Base-by-base conservation (phyloP, 1,140 invertebrate species). In the Drosophila aff. region DNA sequence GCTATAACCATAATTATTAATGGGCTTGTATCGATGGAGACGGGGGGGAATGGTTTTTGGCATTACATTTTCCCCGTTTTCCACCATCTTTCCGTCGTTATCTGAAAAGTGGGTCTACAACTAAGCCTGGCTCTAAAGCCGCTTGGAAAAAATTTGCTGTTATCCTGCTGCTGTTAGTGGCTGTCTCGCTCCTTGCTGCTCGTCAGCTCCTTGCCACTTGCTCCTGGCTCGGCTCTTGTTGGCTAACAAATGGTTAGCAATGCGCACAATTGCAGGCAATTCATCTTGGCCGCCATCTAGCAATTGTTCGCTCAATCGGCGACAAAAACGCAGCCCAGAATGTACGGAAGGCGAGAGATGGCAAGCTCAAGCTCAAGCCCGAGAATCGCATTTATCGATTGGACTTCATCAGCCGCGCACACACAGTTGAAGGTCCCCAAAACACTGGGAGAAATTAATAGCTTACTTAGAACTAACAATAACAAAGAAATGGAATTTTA, bases 241-340 rank as follows among this genome's bases (percentile, higher is more conserved):
- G 71, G 71, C 71, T 79, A 90, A 89, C 84, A 89, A 89, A 89
- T 89, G 85, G 78, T 68, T 62, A 64, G 66, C 85, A 71, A 78
- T 89, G 85, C 62, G 84, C 84, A 84, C 84, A 89, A 89, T 90
- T 89, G 85, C 84, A 89, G 81, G 81, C 85, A 87, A 89, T 89
- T 89, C 85, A 90, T 89, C 84, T 90, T 79, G 77, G 50, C 44
- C 49, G 64, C 46, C 73, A 79, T 79, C 84, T 77, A 83, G 69
- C 84, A 89, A 87, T 86, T 80, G 83, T 78, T 80, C 77, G 84
- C 77, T 75, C 83, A 83, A 87, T 89, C 73, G 83, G 81, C 73
- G 84, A 84, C 81, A 89, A 83, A 86, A 82, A 82, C 71, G 63
- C 66, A 76, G 66, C 73, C 21, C 47, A 41, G 46, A 57, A 62